These are phyloP conservation scores for Brachyrhaphis roseni DNA, from an alignment of 2,797 vertebrate genomes.

Conservation along the genomic window DNA sequence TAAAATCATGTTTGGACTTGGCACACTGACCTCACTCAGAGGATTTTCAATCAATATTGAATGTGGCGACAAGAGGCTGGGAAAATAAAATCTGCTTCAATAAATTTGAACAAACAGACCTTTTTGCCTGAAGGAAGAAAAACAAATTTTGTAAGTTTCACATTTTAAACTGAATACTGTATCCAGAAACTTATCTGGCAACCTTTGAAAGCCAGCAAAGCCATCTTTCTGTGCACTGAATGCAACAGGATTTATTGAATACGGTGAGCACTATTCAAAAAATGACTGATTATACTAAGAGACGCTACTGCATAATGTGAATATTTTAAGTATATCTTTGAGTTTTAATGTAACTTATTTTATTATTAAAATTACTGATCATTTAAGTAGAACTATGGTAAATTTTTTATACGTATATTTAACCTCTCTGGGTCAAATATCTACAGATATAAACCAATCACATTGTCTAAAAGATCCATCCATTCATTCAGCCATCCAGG, in stretches of 20 bases:
- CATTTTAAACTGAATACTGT: conserved; percentile 2
- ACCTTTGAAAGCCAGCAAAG: neutral
- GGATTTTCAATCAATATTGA: conserved; percentile 50
- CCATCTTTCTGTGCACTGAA: neutral
- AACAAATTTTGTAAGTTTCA: conserved; percentile 26
- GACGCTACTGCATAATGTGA: neutral
- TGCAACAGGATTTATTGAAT: neutral
- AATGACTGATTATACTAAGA: neutral
- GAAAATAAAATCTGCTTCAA: conserved; percentile 53
- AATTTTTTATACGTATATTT: neutral
- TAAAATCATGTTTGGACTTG: conserved; percentile 40
- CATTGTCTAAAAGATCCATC: neutral
- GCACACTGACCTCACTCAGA: conserved; percentile 25
- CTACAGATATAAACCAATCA: neutral
- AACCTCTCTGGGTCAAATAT: neutral
- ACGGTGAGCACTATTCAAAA: neutral
- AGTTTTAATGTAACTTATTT: neutral
- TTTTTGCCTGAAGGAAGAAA: conserved; percentile 23
- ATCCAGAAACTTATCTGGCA: conserved; percentile 11
- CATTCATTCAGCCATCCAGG: neutral
- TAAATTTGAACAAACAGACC: conserved; percentile 34
- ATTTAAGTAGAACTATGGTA: neutral
- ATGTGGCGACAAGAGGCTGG: conserved; percentile 25
- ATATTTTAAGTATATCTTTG: neutral
- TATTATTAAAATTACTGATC: neutral